These are phyloP conservation scores for Mesorhabditis sp. DNA, from an alignment of 2,888 invertebrate genomes.

Conservation along the genomic window DNA sequence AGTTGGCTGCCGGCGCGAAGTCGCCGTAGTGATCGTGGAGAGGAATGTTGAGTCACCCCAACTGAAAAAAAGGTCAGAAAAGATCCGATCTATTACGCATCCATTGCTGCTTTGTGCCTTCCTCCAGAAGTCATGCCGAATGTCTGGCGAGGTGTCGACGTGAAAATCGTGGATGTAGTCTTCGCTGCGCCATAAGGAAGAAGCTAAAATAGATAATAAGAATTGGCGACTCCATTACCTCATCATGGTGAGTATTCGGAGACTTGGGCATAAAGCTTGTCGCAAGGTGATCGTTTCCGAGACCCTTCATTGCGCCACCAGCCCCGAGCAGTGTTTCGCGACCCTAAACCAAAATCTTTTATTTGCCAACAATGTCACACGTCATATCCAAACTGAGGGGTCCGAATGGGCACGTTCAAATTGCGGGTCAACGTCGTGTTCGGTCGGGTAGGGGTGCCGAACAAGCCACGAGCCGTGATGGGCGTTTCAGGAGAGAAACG, in stretches of 20 bases:
- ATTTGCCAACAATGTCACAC: too few species aligned
- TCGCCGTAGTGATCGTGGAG: not conserved
- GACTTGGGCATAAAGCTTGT: too few species aligned
- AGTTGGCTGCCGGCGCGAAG: not conserved
- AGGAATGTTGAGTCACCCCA: slow-evolving; percentile 4
- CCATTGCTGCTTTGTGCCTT: not conserved
- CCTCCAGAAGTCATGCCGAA: not conserved
- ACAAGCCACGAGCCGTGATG: not conserved
- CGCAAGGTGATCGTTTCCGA: too few species aligned
- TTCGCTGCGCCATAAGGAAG: not conserved
- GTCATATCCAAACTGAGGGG: too few species aligned
- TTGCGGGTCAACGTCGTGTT: not conserved
- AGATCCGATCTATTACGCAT: not conserved
- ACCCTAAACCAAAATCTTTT: not conserved
- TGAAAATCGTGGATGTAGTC: not conserved
- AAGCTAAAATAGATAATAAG: not conserved
- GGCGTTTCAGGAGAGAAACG: not conserved
- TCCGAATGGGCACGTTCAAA: not conserved
- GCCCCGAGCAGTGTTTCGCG: not conserved
- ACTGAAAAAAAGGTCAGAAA: not conserved
- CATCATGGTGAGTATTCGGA: too few species aligned
- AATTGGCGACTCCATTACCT: not conserved
- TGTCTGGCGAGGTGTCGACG: not conserved
- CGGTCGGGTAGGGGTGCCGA: not conserved
- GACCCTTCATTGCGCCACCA: not conserved